Percentiles rank a stretch among this genome's conserved stretches.
phyloP scores from a whole-genome alignment of 2,113 vertebrate species.

The Lophius piscatorius region DNA sequence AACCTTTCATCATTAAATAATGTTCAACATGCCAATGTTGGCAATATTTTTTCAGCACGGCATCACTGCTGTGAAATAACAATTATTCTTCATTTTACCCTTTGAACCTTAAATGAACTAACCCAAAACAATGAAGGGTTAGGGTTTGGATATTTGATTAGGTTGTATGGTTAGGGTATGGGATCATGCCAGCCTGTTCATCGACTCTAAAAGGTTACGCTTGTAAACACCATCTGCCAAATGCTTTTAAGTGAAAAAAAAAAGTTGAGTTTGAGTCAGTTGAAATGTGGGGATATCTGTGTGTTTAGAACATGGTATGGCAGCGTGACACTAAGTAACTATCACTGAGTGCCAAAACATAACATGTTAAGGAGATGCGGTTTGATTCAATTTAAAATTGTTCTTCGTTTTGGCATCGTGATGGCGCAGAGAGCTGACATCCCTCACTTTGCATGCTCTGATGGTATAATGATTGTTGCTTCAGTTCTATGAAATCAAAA shows the following conservation, averaged over 20 bases:
- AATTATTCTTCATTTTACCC: too few species aligned
- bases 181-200: too few species aligned
- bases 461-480: constrained; percentile 21
- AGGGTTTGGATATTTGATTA: too few species aligned
- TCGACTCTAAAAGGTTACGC: too few species aligned
- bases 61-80: too few species aligned
- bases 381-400: not conserved
- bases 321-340: constrained; percentile 30
- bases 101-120: too few species aligned
- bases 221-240: constrained; percentile 54
- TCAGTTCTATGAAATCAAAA: constrained; percentile 30
- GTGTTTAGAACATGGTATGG: constrained; percentile 27
- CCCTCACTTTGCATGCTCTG: constrained; percentile 65
- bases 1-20: too few species aligned
- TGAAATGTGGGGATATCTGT: constrained; percentile 12
- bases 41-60: too few species aligned
- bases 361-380: constrained; percentile 6
- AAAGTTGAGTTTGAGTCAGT: constrained; percentile 14
- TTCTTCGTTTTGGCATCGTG: constrained; percentile 58
- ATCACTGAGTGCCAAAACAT: constrained; percentile 51
- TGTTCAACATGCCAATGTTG: too few species aligned
- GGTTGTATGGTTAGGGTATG: too few species aligned
- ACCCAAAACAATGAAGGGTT: too few species aligned
- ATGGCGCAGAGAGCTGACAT: constrained; percentile 33
- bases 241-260: constrained; percentile 40